phyloP scores from a whole-genome alignment of 2,113 vertebrate species.

The Pteruthius melanotis region DNA sequence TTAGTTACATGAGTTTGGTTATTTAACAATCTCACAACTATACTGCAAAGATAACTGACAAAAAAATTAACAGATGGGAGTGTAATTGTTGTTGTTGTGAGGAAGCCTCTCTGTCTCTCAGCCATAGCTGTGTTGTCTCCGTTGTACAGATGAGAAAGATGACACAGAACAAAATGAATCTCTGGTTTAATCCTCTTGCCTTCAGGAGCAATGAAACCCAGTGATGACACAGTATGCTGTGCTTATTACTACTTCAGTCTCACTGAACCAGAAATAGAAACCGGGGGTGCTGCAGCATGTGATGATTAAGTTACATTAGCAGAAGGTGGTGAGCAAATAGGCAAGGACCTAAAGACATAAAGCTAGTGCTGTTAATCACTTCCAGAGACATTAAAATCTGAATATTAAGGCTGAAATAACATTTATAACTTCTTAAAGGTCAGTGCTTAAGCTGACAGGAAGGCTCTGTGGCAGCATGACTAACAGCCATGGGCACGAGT shows the following conservation, averaged over 20 bases:
- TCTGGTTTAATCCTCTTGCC: not conserved
- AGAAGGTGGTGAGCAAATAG: not conserved
- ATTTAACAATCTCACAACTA: not conserved
- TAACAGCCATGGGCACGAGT: not conserved
- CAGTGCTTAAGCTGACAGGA: not conserved
- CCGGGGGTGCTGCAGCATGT: not conserved
- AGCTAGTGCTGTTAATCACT: not conserved
- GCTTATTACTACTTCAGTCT: not conserved
- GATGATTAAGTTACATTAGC: slow-evolving; percentile 8
- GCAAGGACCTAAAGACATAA: not conserved
- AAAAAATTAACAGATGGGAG: not conserved
- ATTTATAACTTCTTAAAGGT: slow-evolving; percentile 35
- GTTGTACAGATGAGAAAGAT: not conserved
- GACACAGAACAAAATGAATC: not conserved
- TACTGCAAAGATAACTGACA: not conserved
- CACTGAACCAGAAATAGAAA: not conserved
- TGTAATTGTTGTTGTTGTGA: not conserved
- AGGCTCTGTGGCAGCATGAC: not conserved
- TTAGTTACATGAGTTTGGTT: not conserved
- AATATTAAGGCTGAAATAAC: slow-evolving; percentile 22
- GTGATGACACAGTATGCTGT: not conserved
- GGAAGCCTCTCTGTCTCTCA: not conserved
- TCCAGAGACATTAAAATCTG: not conserved
- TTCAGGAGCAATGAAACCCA: not conserved
- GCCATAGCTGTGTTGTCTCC: not conserved